Conservation (phyloP, 2,113 vertebrate genomes). For the Ochotona princeps region DNA sequence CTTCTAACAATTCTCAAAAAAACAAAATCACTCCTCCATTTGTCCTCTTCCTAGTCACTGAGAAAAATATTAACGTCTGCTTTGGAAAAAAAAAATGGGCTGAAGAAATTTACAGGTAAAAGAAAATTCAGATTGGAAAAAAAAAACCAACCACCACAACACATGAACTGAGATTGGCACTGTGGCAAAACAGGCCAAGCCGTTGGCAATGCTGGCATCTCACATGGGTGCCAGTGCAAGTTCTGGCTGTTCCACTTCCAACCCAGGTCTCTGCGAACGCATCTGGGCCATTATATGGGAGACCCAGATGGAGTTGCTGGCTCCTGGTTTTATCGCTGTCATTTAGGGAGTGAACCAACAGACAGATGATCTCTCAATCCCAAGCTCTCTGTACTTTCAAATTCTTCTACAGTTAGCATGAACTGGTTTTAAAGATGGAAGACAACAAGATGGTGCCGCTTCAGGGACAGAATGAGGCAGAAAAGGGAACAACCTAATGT, state of each 20-base stretch:
- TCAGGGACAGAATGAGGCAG: neutral
- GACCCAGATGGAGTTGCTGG: no score
- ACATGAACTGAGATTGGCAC: no score
- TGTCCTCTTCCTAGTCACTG: neutral
- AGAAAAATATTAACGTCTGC: neutral
- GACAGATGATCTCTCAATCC: no score
- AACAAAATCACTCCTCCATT: neutral
- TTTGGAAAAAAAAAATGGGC: neutral
- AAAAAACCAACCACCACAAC: no score
- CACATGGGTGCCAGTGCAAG: no score
- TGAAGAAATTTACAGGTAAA: neutral
- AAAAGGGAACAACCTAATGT: neutral
- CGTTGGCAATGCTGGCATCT: no score
- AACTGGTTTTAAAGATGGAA: slow-evolving; percentile 20
- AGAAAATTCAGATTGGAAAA: neutral
- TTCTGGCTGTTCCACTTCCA: no score
- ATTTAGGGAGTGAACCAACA: no score
- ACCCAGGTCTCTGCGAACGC: no score
- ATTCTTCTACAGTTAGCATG: neutral
- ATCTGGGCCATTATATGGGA: no score
- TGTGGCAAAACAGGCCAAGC: no score
- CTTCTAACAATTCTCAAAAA: neutral
- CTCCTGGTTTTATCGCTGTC: no score
- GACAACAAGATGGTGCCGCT: neutral
- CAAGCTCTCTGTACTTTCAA: neutral